Evolutionary conservation across 1,140 invertebrate genomes (phyloP).

Genomic region (Diploscapter pachys): DNA sequence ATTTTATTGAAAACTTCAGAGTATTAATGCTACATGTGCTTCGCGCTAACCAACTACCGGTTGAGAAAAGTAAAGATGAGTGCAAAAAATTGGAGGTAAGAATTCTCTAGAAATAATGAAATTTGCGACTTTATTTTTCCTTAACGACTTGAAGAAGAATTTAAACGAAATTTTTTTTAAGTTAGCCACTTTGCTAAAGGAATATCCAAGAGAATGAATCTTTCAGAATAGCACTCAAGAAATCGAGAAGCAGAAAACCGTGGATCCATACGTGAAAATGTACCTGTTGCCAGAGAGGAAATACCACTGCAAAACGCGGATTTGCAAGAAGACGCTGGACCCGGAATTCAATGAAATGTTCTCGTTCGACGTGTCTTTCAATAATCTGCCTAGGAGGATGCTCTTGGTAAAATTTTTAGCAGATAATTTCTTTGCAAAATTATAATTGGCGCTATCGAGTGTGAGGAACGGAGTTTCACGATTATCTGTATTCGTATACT

Average conservation of each 20-base stretch:
- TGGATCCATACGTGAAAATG: conserved; percentile 57
- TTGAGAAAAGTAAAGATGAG: conserved; percentile 27
- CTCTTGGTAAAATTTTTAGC: conserved; percentile 39
- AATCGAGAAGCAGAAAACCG: conserved; percentile 35
- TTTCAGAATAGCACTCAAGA: neutral
- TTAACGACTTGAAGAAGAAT: too few relatives aligned
- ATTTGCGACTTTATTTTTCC: too few relatives aligned
- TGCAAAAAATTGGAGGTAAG: conserved; percentile 18
- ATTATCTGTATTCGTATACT: too few relatives aligned
- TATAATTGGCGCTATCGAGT: neutral
- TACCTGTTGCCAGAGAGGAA: conserved; percentile 49
- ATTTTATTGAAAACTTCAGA: conserved; percentile 6
- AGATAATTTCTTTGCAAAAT: neutral
- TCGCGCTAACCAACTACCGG: conserved; percentile 49
- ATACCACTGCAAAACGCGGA: conserved; percentile 53
- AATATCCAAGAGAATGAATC: too few relatives aligned
- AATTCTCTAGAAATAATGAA: neutral
- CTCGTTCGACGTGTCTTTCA: conserved; percentile 54
- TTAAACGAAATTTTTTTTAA: neutral
- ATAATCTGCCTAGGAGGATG: conserved; percentile 50
- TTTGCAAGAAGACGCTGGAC: conserved; percentile 50
- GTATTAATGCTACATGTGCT: conserved; percentile 56
- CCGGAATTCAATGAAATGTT: conserved; percentile 58
- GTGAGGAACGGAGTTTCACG: too few relatives aligned
- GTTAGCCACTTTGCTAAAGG: too few relatives aligned